Conservation (phyloP, 2,113 vertebrate genomes). For the Podiceps cristatus region DNA sequence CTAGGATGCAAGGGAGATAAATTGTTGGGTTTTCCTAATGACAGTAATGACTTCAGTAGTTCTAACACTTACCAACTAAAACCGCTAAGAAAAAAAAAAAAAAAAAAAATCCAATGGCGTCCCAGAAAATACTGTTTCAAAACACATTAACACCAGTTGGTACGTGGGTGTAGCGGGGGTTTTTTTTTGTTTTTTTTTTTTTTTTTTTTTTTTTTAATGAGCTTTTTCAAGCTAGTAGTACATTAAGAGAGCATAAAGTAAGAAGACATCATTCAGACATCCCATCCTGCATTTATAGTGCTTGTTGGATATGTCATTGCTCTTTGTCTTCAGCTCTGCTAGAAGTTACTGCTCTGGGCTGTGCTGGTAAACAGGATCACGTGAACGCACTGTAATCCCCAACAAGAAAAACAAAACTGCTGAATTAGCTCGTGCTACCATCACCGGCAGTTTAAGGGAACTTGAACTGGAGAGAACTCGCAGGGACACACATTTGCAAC, state of each 20-base stretch:
- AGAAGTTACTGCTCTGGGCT: background rate
- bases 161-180: no score
- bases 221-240: background rate
- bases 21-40: background rate
- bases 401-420: background rate
- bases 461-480: accelerated
- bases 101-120: background rate
- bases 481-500: background rate
- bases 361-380: background rate
- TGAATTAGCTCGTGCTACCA: background rate
- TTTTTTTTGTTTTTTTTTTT: no score
- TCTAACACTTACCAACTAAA: background rate
- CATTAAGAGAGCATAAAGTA: background rate
- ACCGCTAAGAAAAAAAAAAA: background rate
- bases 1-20: background rate
- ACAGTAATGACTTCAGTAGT: background rate
- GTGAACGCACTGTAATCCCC: background rate
- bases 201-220: background rate
- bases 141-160: no score
- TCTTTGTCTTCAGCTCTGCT: background rate
- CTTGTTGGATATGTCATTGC: background rate
- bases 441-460: background rate
- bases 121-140: background rate
- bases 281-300: background rate
- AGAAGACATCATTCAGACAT: background rate